phyloP scores from a whole-genome alignment of 1,140 invertebrate species.

The Sitophilus oryzae region DNA sequence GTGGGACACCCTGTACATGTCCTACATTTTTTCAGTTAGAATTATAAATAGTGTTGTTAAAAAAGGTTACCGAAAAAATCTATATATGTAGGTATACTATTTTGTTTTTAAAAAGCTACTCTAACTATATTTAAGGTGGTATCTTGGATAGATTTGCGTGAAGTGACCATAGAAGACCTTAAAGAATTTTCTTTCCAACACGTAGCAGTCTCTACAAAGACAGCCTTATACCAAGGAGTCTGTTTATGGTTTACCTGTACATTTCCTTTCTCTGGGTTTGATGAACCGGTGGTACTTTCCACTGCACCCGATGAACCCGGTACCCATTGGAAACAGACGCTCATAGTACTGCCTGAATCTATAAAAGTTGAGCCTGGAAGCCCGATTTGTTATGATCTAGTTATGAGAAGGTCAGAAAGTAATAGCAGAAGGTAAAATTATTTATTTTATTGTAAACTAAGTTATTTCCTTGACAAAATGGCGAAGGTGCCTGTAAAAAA shows the following conservation, averaged over 20 bases:
- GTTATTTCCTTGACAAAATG: no score
- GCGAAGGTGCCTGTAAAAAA: no score
- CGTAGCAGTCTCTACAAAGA: slow-evolving; percentile 48
- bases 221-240: slow-evolving; percentile 64
- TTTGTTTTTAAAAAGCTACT: no score
- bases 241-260: slow-evolving; percentile 61
- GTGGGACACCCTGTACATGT: no score
- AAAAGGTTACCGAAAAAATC: neutral
- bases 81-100: neutral
- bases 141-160: slow-evolving; percentile 54
- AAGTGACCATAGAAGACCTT: slow-evolving; percentile 49
- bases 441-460: no score
- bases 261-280: slow-evolving; percentile 40
- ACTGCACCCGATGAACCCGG: slow-evolving; percentile 67
- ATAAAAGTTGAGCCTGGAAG: slow-evolving; percentile 50
- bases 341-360: slow-evolving; percentile 65
- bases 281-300: slow-evolving; percentile 54
- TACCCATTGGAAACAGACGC: slow-evolving; percentile 98
- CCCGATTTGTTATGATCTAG: slow-evolving; percentile 62
- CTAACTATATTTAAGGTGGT: slow-evolving; percentile 35
- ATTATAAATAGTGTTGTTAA: neutral
- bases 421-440: slow-evolving; percentile 45
- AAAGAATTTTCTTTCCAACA: slow-evolving; percentile 44
- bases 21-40: no score
- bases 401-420: slow-evolving; percentile 49